These are phyloP conservation scores for Saturnia pavonia DNA, from an alignment of 2,888 invertebrate genomes.

Conservation along the genomic window DNA sequence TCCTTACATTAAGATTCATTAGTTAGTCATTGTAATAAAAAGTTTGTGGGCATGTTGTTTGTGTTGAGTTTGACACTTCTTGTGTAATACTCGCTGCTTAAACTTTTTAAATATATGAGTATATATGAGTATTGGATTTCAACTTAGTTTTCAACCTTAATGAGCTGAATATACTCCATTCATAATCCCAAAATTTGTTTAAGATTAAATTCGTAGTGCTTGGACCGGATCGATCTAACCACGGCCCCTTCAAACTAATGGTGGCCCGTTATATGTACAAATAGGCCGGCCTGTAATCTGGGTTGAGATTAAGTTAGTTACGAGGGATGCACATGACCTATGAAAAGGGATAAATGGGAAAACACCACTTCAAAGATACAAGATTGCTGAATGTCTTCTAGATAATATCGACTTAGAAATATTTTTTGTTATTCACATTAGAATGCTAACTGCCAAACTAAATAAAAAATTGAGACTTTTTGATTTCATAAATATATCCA, in stretches of 20 bases:
- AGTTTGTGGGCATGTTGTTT: conserved; percentile 7
- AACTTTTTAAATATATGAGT: not conserved
- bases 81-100: not conserved
- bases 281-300: conserved; percentile 16
- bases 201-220: conserved; percentile 6
- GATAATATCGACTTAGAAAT: not conserved
- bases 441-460: not conserved
- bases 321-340: not conserved
- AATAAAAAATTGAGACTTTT: too few species aligned
- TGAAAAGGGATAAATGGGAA: not conserved
- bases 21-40: conserved; percentile 11
- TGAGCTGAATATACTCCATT: not conserved
- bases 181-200: conserved; percentile 6
- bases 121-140: not conserved
- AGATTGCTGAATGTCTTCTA: not conserved
- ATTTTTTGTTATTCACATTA: not conserved
- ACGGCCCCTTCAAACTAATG: conserved; percentile 12
- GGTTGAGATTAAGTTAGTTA: conserved; percentile 10
- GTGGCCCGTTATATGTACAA: conserved; percentile 13
- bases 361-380: not conserved
- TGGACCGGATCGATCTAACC: conserved; percentile 7
- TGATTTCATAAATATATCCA: too few species aligned
- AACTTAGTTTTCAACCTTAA: not conserved
- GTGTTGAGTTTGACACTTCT: not conserved
- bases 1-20: conserved; percentile 35